Conservation (phyloP, 2,888 invertebrate species). For the Anodontia alba region DNA sequence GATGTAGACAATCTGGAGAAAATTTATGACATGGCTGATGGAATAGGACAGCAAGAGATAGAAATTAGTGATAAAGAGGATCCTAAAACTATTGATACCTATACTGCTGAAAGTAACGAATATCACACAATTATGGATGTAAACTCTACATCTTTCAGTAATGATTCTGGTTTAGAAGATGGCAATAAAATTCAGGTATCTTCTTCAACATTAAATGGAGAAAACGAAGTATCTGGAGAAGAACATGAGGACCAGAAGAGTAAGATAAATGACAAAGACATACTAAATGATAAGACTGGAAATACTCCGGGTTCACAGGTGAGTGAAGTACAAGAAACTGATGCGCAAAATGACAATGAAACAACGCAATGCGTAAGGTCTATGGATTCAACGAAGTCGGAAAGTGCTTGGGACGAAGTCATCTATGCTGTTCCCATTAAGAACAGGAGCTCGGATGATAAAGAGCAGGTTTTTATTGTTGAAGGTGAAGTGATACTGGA, state of each 20-base stretch:
- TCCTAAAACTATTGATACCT: background rate
- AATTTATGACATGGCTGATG: constrained; percentile 18
- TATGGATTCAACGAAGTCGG: too few species aligned
- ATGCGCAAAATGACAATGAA: too few species aligned
- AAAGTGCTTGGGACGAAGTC: background rate
- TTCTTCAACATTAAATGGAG: too few species aligned
- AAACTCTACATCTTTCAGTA: background rate
- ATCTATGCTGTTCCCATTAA: background rate
- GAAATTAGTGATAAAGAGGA: background rate
- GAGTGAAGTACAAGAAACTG: too few species aligned
- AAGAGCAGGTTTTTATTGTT: background rate
- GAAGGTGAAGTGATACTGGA: constrained; percentile 14
- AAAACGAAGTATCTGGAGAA: too few species aligned
- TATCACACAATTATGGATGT: constrained; percentile 10
- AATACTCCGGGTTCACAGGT: too few species aligned
- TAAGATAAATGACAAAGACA: too few species aligned
- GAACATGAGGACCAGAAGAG: too few species aligned
- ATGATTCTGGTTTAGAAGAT: too few species aligned
- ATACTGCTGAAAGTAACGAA: background rate
- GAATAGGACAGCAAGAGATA: background rate
- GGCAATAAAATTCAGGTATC: too few species aligned
- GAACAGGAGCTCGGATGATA: background rate
- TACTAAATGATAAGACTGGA: too few species aligned
- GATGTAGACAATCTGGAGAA: background rate
- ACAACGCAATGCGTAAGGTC: too few species aligned